A percentile compares a stretch with the other conserved stretches of the same genome.
These are phyloP conservation scores for Sebastes matsubarae DNA, from an alignment of 2,797 vertebrate genomes.

Conservation along the genomic window DNA sequence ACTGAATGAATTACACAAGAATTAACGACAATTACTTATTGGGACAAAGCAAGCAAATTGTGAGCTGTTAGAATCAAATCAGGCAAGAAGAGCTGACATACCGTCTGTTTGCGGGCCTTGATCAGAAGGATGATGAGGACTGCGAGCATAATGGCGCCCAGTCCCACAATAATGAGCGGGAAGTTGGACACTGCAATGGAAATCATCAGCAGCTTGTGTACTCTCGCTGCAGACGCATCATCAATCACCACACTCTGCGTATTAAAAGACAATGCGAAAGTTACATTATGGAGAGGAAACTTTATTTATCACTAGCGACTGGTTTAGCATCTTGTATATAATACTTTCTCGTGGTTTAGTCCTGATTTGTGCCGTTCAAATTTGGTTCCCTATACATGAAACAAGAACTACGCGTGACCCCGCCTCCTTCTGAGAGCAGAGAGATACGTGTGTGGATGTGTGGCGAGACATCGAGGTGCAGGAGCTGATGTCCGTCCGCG, in stretches of 20 bases:
- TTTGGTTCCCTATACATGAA: neutral
- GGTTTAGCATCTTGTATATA: too few relatives aligned
- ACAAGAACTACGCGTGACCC: too few relatives aligned
- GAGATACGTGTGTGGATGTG: too few relatives aligned
- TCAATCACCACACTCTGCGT: conserved; percentile 83
- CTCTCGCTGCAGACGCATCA: conserved; percentile 72
- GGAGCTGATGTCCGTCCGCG: too few relatives aligned
- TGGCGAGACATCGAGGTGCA: too few relatives aligned
- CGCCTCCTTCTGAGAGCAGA: too few relatives aligned
- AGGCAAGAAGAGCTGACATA: conserved; percentile 7
- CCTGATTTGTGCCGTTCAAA: neutral
- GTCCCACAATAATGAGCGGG: conserved; percentile 75
- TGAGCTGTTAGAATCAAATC: neutral
- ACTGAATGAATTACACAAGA: conserved; percentile 6
- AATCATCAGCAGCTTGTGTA: conserved; percentile 79
- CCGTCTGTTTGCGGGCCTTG: conserved; percentile 66
- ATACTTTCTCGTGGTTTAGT: neutral
- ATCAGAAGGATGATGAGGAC: conserved; percentile 73
- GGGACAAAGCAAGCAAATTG: conserved; percentile 5
- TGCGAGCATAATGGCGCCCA: conserved; percentile 75
- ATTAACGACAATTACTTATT: conserved; percentile 5
- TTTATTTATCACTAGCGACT: neutral
- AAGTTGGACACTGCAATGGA: conserved; percentile 74
- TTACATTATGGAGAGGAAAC: neutral
- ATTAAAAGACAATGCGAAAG: neutral